phyloP scores from a whole-genome alignment of 1,140 invertebrate genomes.

The Drosophila guanche region DNA sequence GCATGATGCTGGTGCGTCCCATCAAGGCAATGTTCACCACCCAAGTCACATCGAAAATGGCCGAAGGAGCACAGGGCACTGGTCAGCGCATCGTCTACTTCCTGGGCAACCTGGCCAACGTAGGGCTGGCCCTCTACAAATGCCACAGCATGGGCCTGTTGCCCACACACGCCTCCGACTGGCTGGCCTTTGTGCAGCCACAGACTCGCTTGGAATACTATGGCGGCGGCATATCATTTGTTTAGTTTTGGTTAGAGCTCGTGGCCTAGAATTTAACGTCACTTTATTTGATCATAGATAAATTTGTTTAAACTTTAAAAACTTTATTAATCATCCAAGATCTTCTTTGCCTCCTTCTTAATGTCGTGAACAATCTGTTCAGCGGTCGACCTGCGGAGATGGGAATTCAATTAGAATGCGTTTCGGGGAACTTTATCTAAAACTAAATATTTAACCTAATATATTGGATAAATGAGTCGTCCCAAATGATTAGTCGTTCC shows the following conservation, averaged over 20 bases:
- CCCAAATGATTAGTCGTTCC: too few species aligned
- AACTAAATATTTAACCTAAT: too few species aligned
- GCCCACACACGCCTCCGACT: constrained; percentile 98
- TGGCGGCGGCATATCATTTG: constrained; percentile 91
- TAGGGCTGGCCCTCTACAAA: constrained; percentile 97
- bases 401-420: not conserved
- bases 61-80: constrained; percentile 95
- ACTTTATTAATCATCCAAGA: constrained; percentile 61
- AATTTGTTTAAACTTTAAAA: constrained; percentile 54
- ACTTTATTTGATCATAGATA: constrained; percentile 65
- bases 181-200: constrained; percentile 98
- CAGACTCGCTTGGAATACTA: constrained; percentile 94
- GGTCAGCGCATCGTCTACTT: constrained; percentile 98
- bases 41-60: constrained; percentile 96
- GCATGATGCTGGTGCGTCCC: constrained; percentile 98
- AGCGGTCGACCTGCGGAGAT: constrained; percentile 53
- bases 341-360: constrained; percentile 73
- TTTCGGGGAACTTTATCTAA: too few species aligned
- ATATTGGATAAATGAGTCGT: too few species aligned
- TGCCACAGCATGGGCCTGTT: constrained; percentile 99
- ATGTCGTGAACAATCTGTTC: constrained; percentile 72
- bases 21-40: constrained; percentile 97
- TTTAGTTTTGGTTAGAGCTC: constrained; percentile 51
- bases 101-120: constrained; percentile 96
- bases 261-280: constrained; percentile 1